These are phyloP conservation scores for Limosa lapponica DNA, from an alignment of 2,797 vertebrate species.

Conservation along the genomic window DNA sequence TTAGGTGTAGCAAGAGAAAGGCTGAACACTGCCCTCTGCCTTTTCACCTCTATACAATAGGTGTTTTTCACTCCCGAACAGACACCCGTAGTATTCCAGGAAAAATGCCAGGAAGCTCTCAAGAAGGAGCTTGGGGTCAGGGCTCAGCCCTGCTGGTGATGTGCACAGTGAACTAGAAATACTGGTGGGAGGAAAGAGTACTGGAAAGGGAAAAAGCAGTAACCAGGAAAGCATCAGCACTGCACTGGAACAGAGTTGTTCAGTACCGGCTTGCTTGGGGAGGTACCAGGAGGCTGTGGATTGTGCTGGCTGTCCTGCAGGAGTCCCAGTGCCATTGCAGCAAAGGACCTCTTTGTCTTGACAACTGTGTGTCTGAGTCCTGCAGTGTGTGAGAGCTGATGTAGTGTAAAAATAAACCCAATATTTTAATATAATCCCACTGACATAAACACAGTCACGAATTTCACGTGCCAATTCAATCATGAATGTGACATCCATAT, in stretches of 20 bases:
- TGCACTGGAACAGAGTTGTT: background rate
- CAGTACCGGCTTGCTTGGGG: background rate
- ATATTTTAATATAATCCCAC: background rate
- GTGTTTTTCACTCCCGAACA: background rate
- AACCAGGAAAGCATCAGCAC: background rate
- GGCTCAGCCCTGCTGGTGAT: background rate
- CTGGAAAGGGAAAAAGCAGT: background rate
- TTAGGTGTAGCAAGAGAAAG: background rate
- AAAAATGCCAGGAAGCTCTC: background rate
- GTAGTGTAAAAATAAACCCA: background rate
- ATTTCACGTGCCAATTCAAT: background rate
- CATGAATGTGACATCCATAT: background rate
- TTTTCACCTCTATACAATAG: slow-evolving; percentile 7
- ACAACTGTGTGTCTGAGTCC: background rate
- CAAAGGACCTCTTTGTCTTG: background rate
- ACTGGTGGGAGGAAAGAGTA: background rate
- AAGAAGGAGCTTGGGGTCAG: background rate
- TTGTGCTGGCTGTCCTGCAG: background rate
- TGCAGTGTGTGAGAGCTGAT: background rate
- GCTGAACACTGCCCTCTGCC: slow-evolving; percentile 36
- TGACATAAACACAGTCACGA: background rate
- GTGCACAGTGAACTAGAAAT: background rate
- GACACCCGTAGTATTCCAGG: background rate
- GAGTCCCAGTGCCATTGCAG: background rate
- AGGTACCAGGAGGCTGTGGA: background rate